Conservation (phyloP, 2,113 vertebrate species). For the Sterrhoptilus dennistouni region DNA sequence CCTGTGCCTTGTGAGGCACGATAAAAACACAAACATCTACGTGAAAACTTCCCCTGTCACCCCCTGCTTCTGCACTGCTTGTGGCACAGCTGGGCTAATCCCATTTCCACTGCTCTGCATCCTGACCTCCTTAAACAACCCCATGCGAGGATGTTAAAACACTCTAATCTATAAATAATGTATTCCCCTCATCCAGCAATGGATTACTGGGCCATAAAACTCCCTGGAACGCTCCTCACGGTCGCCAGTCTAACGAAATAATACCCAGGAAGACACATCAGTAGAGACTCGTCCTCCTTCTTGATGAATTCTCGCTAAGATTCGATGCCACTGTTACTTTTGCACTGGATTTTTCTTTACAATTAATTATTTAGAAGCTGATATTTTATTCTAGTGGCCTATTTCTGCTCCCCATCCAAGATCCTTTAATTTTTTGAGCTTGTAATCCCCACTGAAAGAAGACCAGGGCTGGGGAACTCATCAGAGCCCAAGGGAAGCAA, state of each 20-base stretch:
- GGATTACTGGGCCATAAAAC: slow-evolving; percentile 50
- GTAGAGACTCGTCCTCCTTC: background rate
- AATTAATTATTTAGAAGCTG: background rate
- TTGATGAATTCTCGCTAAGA: background rate
- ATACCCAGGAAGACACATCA: background rate
- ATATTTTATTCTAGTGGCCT: background rate
- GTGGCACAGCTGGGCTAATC: slow-evolving; percentile 28
- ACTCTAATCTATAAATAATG: slow-evolving; percentile 61
- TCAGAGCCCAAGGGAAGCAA: background rate
- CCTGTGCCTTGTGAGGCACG: background rate
- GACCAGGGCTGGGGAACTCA: background rate
- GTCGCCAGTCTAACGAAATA: background rate
- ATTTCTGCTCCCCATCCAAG: too few species aligned
- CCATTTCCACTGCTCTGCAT: background rate
- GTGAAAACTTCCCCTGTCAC: background rate
- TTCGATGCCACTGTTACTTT: background rate
- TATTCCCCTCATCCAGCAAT: slow-evolving; percentile 42
- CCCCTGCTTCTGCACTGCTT: background rate
- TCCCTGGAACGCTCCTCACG: background rate
- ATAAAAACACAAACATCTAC: background rate
- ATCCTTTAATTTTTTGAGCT: background rate
- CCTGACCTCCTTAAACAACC: slow-evolving; percentile 38
- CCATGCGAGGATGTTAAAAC: slow-evolving; percentile 23
- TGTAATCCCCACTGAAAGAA: background rate
- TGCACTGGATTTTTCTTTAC: background rate